Evolutionary conservation across 2,888 invertebrate genomes (phyloP).

Genomic region (Chrysolina americana): DNA sequence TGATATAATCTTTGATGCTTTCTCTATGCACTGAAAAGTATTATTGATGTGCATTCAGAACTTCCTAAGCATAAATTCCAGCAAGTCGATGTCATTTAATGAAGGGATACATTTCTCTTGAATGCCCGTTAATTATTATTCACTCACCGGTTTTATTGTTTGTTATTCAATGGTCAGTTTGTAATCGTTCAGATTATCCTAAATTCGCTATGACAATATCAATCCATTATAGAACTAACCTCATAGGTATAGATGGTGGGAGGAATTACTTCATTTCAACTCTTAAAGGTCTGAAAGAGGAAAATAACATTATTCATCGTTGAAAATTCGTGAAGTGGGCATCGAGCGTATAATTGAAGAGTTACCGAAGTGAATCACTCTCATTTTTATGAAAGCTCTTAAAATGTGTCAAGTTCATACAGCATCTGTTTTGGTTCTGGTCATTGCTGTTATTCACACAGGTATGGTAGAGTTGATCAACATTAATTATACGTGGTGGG

Average conservation of each 20-base stretch:
- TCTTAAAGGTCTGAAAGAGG: conserved; percentile 21
- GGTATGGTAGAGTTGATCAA: conserved; percentile 30
- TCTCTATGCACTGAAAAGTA: no score
- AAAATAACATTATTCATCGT: conserved; percentile 34
- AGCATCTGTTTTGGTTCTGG: conserved; percentile 25
- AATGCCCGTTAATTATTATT: no score
- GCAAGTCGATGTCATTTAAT: no score
- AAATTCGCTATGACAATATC: conserved; percentile 6
- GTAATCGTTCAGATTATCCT: background rate
- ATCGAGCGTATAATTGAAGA: conserved; percentile 19
- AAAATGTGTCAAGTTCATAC: conserved; percentile 42
- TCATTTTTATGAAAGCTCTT: conserved; percentile 31
- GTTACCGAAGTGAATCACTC: conserved; percentile 36
- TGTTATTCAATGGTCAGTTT: no score
- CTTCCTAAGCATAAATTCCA: no score
- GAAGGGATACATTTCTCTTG: no score
- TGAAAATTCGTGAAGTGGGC: conserved; percentile 35
- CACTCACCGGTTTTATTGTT: no score
- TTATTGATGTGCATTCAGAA: no score
- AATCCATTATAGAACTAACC: conserved; percentile 8
- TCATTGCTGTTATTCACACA: conserved; percentile 35
- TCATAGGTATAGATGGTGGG: conserved; percentile 24
- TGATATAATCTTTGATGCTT: no score
- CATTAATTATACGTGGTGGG: no score
- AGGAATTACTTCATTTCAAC: conserved; percentile 21